phyloP scores from a whole-genome alignment of 2,888 invertebrate genomes.

The Lasioglossum leucozonium region DNA sequence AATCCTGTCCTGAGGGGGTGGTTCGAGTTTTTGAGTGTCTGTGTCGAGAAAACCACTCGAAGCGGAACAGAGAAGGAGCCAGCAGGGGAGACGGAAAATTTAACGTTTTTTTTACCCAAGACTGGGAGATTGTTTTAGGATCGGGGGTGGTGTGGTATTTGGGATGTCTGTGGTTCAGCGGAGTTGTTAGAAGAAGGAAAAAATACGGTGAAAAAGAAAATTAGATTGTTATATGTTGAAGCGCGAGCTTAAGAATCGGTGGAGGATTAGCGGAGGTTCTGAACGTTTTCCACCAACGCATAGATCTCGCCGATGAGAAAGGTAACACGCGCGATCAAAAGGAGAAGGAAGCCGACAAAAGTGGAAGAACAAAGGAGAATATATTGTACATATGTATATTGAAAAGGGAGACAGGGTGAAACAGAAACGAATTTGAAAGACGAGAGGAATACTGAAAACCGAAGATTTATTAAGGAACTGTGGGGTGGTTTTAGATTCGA shows the following conservation, averaged over 20 bases:
- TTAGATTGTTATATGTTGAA: neutral
- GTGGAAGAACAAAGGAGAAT: neutral
- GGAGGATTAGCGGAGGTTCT: neutral
- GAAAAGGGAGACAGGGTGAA: neutral
- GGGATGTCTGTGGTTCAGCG: neutral
- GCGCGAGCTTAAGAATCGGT: neutral
- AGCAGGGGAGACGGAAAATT: neutral
- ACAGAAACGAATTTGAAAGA: no score
- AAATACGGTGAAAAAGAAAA: neutral
- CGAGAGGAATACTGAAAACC: neutral
- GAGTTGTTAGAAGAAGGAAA: neutral
- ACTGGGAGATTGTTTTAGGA: neutral
- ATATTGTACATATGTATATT: no score
- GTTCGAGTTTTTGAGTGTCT: neutral
- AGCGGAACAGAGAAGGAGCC: neutral
- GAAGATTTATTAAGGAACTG: neutral
- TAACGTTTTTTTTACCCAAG: neutral
- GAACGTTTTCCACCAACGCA: neutral
- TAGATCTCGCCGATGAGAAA: no score
- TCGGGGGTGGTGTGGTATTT: neutral
- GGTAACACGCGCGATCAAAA: no score
- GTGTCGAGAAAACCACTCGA: neutral
- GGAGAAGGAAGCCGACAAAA: neutral
- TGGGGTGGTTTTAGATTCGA: neutral
- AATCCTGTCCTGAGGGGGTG: neutral